Conservation (phyloP, 1,140 invertebrate genomes). For the Cheumatopsyche charites region DNA sequence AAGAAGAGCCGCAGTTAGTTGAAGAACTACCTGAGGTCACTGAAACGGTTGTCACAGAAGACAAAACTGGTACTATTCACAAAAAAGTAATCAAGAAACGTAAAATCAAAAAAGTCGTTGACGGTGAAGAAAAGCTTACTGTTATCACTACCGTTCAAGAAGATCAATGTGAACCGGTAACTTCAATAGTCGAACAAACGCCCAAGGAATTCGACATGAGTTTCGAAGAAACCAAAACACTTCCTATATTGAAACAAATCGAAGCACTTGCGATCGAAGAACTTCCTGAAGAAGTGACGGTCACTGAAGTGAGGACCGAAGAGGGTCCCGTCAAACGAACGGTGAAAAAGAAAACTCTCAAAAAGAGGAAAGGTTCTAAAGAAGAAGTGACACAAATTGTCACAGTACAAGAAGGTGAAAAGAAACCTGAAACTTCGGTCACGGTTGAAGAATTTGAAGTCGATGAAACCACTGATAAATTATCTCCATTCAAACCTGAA, state of each 20-base stretch:
- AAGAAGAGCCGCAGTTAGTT: constrained; percentile 42
- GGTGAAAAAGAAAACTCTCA: constrained; percentile 53
- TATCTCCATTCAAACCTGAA: not conserved
- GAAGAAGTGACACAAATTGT: constrained; percentile 51
- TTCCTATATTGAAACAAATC: constrained; percentile 40
- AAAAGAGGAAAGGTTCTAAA: constrained; percentile 51
- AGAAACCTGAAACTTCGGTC: constrained; percentile 49
- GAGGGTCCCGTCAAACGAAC: constrained; percentile 53
- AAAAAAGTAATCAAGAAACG: constrained; percentile 51
- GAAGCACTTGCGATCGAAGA: constrained; percentile 48
- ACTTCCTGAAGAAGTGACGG: constrained; percentile 53
- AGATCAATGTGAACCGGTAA: constrained; percentile 36
- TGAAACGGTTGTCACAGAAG: constrained; percentile 22
- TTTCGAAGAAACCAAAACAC: constrained; percentile 29
- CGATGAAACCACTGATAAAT: constrained; percentile 46
- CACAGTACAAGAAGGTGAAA: constrained; percentile 51
- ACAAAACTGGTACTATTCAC: constrained; percentile 47
- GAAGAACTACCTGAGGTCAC: constrained; percentile 16
- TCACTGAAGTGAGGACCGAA: constrained; percentile 51
- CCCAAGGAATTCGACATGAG: not conserved
- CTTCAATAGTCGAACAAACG: constrained; percentile 27
- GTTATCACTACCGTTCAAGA: constrained; percentile 52
- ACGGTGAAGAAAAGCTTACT: constrained; percentile 39
- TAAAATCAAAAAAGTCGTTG: constrained; percentile 52
- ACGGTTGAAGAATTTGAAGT: constrained; percentile 48